Percentiles rank a stretch among this genome's conserved stretches.
Conservation (phyloP, 2,797 vertebrate genomes). For the Coregonus ussuriensis region DNA sequence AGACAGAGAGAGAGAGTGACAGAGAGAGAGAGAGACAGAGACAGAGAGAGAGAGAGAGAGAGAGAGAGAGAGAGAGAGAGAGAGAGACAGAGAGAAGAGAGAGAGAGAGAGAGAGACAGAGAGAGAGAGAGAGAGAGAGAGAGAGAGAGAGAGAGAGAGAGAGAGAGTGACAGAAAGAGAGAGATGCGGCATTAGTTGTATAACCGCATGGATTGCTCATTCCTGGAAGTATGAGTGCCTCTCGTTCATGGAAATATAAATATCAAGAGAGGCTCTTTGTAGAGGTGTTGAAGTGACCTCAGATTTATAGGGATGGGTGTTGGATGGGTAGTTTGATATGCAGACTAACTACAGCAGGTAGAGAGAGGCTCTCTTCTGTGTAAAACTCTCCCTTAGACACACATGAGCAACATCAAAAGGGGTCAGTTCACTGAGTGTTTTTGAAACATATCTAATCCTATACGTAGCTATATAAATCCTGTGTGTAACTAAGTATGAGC, state of each 20-base stretch:
- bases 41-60: too few relatives aligned
- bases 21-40: too few relatives aligned
- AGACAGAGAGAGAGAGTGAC: too few relatives aligned
- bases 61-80: too few relatives aligned
- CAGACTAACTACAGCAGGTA: constrained; percentile 54
- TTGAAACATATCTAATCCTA: neutral
- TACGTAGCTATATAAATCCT: neutral
- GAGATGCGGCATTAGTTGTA: constrained; percentile 49
- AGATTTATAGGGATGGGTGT: constrained; percentile 36
- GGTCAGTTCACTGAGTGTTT: neutral
- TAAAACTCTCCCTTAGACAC: constrained; percentile 51
- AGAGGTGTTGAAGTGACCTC: constrained; percentile 56
- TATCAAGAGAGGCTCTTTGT: constrained; percentile 63
- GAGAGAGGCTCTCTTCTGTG: constrained; percentile 57
- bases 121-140: too few relatives aligned
- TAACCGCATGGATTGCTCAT: constrained; percentile 63
- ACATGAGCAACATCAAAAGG: constrained; percentile 25
- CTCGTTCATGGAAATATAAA: constrained; percentile 65
- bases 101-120: too few relatives aligned
- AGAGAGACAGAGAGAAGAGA: too few relatives aligned
- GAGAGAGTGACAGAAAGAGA: constrained; percentile 8
- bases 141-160: neutral
- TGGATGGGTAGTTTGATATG: constrained; percentile 29
- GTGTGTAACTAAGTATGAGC: neutral
- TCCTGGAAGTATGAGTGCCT: constrained; percentile 61